Evolutionary conservation across 1,140 invertebrate genomes (phyloP), one percentile per base, ranked within the genome.

Genomic region (Asbolus verrucosus): DNA sequence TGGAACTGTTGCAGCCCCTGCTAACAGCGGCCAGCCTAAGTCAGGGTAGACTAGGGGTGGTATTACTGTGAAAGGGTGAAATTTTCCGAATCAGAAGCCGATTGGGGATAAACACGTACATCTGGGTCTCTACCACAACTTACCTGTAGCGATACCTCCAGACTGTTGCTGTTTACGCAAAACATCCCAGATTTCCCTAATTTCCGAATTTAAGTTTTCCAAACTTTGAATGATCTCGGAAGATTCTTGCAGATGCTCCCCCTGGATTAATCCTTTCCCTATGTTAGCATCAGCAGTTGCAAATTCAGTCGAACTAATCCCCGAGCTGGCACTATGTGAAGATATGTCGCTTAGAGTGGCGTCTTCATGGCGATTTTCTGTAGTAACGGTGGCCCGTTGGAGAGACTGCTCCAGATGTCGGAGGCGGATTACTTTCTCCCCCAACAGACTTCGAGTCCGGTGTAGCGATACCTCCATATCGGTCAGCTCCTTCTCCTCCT

Each of bases 401-500:
- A 93, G 79, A 0, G 90, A 91, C 71, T 92, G 89, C 75, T 93
- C 91, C 74, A 93, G 82, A 74, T 93, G 90, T 0, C 89, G 83
- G 72, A 93, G 79, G 21, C 92, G 83, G 38, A 93, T 93, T 14
- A 92, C 89, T 78, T 93, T 93, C 79, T 93, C 92, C 0, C 91
- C 91, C 5, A 93, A 81, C 18, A 93, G 80, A 11, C 90, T 90
- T 9, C 89, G 85, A 0, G 92, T 92, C 2, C 92, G 87, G 81
- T 92, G 91, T 36, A 92, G 78, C 62, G 89, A 91, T 31, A 92
- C 90, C 79, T 93, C 91, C 86, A 92, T 90, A 72, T 93, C 91
- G 0, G 91, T 91, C 1, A 92, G 81, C 69, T 92, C 91, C 67
- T 90, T 88, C 80, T 92, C 90, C 76, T 92, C 91, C 87, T 92